Base-by-base conservation (phyloP, 2,113 vertebrate species). In the Phaethornis superciliosus region DNA sequence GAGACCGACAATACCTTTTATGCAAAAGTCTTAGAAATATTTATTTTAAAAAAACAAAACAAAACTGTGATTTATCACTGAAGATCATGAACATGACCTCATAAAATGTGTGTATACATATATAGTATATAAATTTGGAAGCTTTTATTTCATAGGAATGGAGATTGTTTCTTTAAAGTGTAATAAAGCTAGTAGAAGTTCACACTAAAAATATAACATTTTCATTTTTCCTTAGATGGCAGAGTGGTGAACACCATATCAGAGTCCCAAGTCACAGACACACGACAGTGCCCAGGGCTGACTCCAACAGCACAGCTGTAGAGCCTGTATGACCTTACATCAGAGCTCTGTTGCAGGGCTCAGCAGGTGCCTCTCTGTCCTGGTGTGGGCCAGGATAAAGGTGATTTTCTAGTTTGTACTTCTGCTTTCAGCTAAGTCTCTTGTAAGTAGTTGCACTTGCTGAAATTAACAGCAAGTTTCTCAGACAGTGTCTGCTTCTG, bases 291-390 rank as follows among this genome's bases (percentile, higher is more conserved):
- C 7, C 58, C 47, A n/a, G 74, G 44, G 69, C 56, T 35, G 47
- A 85, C 70, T 42, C 30, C 0, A 0, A 26, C 32, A 30, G 51
- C 0, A 0, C 28, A 62, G 52, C 62, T 10, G 24, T 6, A 8
- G 27, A 35, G 68, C 35, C 32, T 40, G 46, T 47, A 47, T 10
- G 19, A 20, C 46, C 46, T 47, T 26, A 0, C 30, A 65, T 12
- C 33, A n/a, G 71, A 63, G n/a, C 1, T 0, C 3, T 2, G 1
- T 28, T 1, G 0, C 33, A 71, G 58, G 58, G 32, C 40, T 75
- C 42, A 10, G 16, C 1, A 0, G 13, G 16, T 47, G 14, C 26
- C 40, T 17, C n/a, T n/a, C n/a, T n/a, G n/a, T n/a, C n/a, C n/a
- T n/a, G n/a, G n/a, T n/a, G n/a, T n/a, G n/a, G n/a, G n/a, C n/a